Evolutionary conservation across 2,888 invertebrate species (phyloP).

Genomic region (Agelastica alni): DNA sequence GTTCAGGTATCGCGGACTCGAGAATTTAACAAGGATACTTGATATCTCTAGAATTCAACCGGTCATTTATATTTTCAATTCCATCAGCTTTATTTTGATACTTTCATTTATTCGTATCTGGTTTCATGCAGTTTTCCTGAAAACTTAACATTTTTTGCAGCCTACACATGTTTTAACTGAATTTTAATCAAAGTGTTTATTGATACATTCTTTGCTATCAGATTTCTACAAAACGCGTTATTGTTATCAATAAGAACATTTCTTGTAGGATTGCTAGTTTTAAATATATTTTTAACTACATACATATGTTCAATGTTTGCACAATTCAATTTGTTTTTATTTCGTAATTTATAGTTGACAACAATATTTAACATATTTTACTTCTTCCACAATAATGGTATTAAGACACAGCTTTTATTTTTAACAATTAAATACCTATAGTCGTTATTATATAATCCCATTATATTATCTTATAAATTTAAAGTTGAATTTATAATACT

Average conservation of each 20-base stretch:
- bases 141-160: conserved; percentile 37
- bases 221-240: conserved; percentile 3
- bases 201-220: background rate
- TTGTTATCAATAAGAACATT: background rate
- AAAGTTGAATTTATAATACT: no score
- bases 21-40: conserved; percentile 51
- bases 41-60: conserved; percentile 46
- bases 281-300: no score
- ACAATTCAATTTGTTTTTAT: no score
- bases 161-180: conserved; percentile 8
- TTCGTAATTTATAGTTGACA: no score
- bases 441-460: no score
- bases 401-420: no score
- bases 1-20: conserved; percentile 46
- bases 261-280: conserved; percentile 5
- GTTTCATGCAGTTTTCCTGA: conserved; percentile 18
- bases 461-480: no score
- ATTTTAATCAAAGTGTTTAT: background rate
- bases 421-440: no score
- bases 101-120: conserved; percentile 34
- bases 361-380: no score
- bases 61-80: conserved; percentile 46
- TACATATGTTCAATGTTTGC: no score
- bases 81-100: conserved; percentile 37
- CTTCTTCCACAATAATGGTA: no score